Conservation (phyloP, 2,797 vertebrate species). For the Pempheris klunzingeri region DNA sequence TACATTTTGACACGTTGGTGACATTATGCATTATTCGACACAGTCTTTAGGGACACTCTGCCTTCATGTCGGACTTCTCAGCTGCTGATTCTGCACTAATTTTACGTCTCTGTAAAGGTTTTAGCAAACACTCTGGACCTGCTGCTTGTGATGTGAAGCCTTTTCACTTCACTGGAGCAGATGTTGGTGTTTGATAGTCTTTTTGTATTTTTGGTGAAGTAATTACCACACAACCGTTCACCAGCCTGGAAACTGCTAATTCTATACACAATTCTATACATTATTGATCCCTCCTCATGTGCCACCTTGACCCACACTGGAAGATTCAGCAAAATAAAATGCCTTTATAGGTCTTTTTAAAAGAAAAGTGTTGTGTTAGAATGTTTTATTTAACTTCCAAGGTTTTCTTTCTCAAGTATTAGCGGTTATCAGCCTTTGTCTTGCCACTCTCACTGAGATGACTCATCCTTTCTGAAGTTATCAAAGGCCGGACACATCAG, state of each 20-base stretch:
- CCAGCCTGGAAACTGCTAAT: slow-evolving; percentile 1
- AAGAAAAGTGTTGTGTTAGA: neutral
- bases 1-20: neutral
- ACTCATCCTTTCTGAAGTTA: neutral
- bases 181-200: slow-evolving; percentile 17
- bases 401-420: neutral
- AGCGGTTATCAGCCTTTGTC: neutral
- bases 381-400: neutral
- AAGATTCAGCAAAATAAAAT: neutral
- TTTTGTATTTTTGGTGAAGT: slow-evolving; percentile 10
- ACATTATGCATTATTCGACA: neutral
- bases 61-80: slow-evolving; percentile 4
- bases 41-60: neutral
- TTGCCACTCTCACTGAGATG: neutral
- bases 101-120: slow-evolving; percentile 1
- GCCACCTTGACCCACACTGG: neutral
- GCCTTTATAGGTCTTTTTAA: neutral
- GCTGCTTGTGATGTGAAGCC: slow-evolving; percentile 3
- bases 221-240: slow-evolving; percentile 2
- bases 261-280: neutral
- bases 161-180: neutral
- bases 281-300: neutral
- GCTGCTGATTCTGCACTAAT: neutral
- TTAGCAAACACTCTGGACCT: neutral
- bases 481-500: slow-evolving; percentile 30